Percentiles rank a stretch among this genome's conserved stretches.
phyloP scores from a whole-genome alignment of 2,113 vertebrate genomes.

The Psilopogon haemacephalus region DNA sequence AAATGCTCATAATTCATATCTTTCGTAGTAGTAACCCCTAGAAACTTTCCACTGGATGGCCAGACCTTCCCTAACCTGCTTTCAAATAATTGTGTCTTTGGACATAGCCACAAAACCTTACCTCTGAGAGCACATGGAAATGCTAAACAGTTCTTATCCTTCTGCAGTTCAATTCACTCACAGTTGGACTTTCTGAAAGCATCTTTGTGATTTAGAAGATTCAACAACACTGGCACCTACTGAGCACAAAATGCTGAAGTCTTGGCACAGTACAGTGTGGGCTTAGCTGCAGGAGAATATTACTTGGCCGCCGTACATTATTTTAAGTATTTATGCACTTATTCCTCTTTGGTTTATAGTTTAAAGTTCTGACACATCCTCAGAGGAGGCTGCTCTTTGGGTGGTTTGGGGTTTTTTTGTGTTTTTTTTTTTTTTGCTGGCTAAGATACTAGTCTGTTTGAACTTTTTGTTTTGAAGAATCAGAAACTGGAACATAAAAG shows the following conservation, averaged over 20 bases:
- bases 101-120: neutral
- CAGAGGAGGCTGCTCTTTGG: neutral
- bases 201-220: neutral
- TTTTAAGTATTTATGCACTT: slow-evolving; percentile 22
- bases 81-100: neutral
- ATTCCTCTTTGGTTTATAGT: neutral
- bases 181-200: neutral
- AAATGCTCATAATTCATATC: neutral
- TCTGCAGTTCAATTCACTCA: neutral
- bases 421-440: neutral
- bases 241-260: neutral
- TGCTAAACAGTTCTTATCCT: neutral
- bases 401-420: neutral
- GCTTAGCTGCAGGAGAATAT: neutral
- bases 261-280: neutral
- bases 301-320: neutral
- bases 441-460: slow-evolving; percentile 10
- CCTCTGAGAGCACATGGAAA: neutral
- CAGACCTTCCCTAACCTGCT: neutral
- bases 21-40: neutral
- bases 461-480: slow-evolving; percentile 27
- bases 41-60: neutral
- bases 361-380: neutral
- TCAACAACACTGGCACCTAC: neutral
- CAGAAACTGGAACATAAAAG: slow-evolving; percentile 21